Base-by-base conservation (phyloP, 1,140 invertebrate species). In the Trichonephila inaurata region DNA sequence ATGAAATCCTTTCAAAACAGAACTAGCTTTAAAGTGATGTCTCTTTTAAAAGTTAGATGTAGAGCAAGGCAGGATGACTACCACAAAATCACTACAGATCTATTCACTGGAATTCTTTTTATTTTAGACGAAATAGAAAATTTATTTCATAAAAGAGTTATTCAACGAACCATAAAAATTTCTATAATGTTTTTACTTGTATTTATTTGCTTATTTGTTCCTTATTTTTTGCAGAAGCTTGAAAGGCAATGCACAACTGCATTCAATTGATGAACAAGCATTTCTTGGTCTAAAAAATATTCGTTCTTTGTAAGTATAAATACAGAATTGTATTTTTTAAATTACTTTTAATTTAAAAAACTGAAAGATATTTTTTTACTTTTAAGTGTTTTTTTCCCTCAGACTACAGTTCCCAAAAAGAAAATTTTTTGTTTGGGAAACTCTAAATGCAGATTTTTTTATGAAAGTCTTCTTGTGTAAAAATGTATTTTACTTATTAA, bases 271-370 rank as follows among this genome's bases (percentile, higher is more conserved):
- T 94, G 96, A 97, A 24, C 95, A 97, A 93, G 97, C 97, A 2
- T 98, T 98, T 94, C 95, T 96, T 81, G 97, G 97, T 21, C 95
- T 97, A 24, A 95, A 96, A n/a, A 97, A 96, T 94, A 96, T 97
- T 33, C 95, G 96, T 89, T 96, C 96, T 94, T 95, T 97, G 97
- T 97, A 96, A 97, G 97, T 96, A 92, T 51, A 10, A 1, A 7
- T 51, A 1, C 7, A 51, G 7, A 10, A 10, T 51, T 51, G 51
- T 51, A 5, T 51, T 51, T 12, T 51, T 51, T 10, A 51, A 51
- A 51, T 8, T 51, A 6, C 33, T 40, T 40, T 3, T 40, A 3
- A 40, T 40, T 51, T 10, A 5, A 51, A 51, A 51, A 51, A 51
- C 10, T 51, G 51, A 51, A 51, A 5, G 51, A 7, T 0, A 10